Conservation (phyloP, 2,113 vertebrate species). For the Alligator mississippiensis region DNA sequence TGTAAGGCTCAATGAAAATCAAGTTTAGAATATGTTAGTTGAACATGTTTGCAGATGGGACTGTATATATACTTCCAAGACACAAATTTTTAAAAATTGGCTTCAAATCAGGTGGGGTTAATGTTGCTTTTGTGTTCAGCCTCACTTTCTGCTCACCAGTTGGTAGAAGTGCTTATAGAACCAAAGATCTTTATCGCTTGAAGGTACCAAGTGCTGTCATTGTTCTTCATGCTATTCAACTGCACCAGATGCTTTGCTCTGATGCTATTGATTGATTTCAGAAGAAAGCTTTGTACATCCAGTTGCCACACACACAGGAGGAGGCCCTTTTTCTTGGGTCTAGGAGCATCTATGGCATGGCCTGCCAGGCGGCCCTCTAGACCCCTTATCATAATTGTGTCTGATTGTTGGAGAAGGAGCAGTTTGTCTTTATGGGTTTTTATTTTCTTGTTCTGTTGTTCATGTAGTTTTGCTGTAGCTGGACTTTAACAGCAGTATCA, state of each 20-base stretch:
- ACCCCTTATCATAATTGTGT: too few relatives aligned
- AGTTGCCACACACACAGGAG: not conserved
- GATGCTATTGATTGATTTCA: not conserved
- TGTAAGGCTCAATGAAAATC: not conserved
- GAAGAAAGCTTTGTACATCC: not conserved
- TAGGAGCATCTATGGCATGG: too few relatives aligned
- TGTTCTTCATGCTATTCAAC: not conserved
- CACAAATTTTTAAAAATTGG: not conserved
- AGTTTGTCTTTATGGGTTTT: not conserved
- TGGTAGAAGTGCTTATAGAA: not conserved
- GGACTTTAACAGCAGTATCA: not conserved
- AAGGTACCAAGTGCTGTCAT: not conserved
- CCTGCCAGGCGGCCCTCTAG: too few relatives aligned
- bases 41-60: not conserved
- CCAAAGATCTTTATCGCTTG: not conserved
- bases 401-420: too few relatives aligned
- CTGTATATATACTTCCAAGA: not conserved
- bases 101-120: not conserved
- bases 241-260: not conserved
- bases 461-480: not conserved
- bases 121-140: not conserved
- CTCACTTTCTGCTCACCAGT: slow-evolving; percentile 3
- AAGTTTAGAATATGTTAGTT: not conserved
- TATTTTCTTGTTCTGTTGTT: not conserved
- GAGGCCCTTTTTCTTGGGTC: too few relatives aligned